These are phyloP conservation scores for Pteromalus puparum DNA, from an alignment of 1,140 invertebrate species.

Conservation along the genomic window DNA sequence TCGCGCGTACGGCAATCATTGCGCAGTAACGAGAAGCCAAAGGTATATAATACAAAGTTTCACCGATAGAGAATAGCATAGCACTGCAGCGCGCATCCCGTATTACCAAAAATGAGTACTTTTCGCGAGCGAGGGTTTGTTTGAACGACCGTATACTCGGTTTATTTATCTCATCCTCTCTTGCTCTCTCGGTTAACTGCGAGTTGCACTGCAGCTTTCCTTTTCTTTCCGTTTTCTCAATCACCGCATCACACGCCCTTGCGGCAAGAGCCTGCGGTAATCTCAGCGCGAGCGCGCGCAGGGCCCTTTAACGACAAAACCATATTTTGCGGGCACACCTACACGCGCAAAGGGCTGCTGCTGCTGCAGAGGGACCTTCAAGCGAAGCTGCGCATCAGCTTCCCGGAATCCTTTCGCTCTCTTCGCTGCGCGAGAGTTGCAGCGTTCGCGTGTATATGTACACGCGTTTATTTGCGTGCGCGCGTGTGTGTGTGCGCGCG, in stretches of 20 bases:
- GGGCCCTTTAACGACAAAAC: neutral
- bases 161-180: neutral
- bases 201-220: neutral
- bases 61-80: neutral
- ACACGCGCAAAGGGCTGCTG: neutral
- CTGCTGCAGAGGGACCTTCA: neutral
- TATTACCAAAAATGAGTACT: constrained; percentile 1
- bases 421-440: too few species aligned
- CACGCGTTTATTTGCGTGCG: neutral
- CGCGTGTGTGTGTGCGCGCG: neutral
- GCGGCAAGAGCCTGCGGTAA: neutral
- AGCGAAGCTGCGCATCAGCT: constrained; percentile 27
- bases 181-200: neutral
- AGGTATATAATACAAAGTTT: neutral
- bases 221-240: neutral
- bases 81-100: neutral
- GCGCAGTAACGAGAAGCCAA: neutral
- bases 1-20: constrained; percentile 22
- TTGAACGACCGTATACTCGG: neutral
- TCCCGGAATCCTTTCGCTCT: constrained; percentile 59
- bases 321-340: constrained; percentile 24
- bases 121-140: neutral
- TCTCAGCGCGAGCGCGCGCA: neutral
- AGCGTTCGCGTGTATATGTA: neutral
- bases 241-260: neutral